Conservation (phyloP, 2,888 invertebrate species). For the Pandemis heparana region DNA sequence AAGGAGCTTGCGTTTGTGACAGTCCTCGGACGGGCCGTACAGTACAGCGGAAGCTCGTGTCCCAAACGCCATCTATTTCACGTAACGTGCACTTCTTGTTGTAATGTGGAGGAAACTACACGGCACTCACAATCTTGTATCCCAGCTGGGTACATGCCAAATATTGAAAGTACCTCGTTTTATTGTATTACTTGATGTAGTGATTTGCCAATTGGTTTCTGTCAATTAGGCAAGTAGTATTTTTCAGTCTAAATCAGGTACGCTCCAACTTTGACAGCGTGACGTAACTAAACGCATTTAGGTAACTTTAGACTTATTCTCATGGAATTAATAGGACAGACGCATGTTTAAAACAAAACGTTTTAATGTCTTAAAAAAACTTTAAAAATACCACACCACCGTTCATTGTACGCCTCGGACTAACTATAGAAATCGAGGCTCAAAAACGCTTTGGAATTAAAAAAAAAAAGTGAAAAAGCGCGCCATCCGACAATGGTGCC, state of each 20-base stretch:
- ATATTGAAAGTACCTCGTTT: constrained; percentile 65
- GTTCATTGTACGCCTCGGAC: constrained; percentile 5
- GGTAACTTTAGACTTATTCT: neutral
- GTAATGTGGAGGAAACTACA: constrained; percentile 73
- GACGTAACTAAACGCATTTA: constrained; percentile 3
- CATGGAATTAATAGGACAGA: neutral
- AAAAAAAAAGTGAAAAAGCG: constrained; percentile 39
- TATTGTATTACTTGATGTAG: constrained; percentile 50
- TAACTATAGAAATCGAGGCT: constrained; percentile 9
- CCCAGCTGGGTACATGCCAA: constrained; percentile 77
- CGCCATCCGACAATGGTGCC: constrained; percentile 47
- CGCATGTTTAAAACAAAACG: neutral
- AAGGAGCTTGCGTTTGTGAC: constrained; percentile 28
- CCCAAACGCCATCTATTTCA: constrained; percentile 79
- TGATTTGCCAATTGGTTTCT: constrained; percentile 27
- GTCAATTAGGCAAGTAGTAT: constrained; percentile 37
- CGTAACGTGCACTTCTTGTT: constrained; percentile 76
- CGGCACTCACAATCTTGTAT: constrained; percentile 77
- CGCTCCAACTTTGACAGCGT: neutral
- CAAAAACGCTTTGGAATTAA: constrained; percentile 27
- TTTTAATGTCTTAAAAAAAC: constrained; percentile 10
- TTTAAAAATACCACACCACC: neutral
- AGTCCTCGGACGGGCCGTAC: constrained; percentile 49
- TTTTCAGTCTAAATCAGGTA: constrained; percentile 17
- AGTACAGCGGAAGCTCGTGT: constrained; percentile 75